phyloP scores from a whole-genome alignment of 92 coral and sea anemone genomes.

The Desmophyllum pertusum region DNA sequence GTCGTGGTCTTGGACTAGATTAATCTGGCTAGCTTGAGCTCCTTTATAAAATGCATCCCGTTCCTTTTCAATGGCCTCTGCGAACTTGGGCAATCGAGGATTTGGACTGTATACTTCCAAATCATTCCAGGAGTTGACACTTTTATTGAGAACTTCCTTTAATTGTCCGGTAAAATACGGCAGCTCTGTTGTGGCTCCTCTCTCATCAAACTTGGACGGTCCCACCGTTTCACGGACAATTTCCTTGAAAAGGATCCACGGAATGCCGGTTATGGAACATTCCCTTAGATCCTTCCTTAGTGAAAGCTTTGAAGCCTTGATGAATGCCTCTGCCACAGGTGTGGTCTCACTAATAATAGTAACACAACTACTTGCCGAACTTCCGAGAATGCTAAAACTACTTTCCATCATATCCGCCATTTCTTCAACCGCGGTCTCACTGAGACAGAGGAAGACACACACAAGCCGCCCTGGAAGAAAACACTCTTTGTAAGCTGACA shows the following conservation, averaged over 20 bases:
- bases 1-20: slow-evolving; percentile 53
- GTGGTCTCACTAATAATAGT: slow-evolving; percentile 60
- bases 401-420: slow-evolving; percentile 67
- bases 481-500: slow-evolving; percentile 49
- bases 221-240: slow-evolving; percentile 63
- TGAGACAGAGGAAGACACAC: slow-evolving; percentile 52
- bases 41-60: slow-evolving; percentile 67
- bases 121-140: slow-evolving; percentile 62
- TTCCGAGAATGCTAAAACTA: slow-evolving; percentile 69
- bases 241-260: slow-evolving; percentile 40
- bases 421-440: slow-evolving; percentile 48
- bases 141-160: slow-evolving; percentile 57
- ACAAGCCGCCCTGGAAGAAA: slow-evolving; percentile 51
- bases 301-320: slow-evolving; percentile 36
- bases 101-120: slow-evolving; percentile 65
- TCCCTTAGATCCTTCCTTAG: slow-evolving; percentile 7
- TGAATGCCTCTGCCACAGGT: slow-evolving; percentile 32
- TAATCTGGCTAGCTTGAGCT: slow-evolving; percentile 51
- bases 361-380: slow-evolving; percentile 56
- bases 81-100: slow-evolving; percentile 41
- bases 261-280: slow-evolving; percentile 54
- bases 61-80: slow-evolving; percentile 40
- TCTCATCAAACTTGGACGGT: slow-evolving; percentile 51
- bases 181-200: slow-evolving; percentile 57
- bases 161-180: slow-evolving; percentile 51